A percentile compares a stretch with the other conserved stretches of the same genome.
Evolutionary conservation across 2,113 vertebrate species (phyloP).

Genomic region (Pygathrix nemaeus): DNA sequence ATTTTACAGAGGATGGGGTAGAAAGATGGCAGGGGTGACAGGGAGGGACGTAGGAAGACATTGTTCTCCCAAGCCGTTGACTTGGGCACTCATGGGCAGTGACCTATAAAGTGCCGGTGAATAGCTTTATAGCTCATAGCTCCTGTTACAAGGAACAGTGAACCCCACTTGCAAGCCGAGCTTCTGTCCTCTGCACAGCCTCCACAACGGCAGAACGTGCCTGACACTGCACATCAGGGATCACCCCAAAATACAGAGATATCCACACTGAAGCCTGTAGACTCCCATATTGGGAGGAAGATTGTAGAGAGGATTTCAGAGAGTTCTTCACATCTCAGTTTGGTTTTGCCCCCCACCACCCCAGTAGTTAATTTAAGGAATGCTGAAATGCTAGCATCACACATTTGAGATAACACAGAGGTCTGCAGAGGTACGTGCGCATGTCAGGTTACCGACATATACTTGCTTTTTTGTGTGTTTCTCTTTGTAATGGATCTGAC

Average conservation of each 20-base stretch:
- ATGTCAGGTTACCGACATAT: neutral
- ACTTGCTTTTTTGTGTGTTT: slow-evolving; percentile 27
- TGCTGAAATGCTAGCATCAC: neutral
- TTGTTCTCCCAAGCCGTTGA: neutral
- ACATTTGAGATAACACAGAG: neutral
- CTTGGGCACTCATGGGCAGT: neutral
- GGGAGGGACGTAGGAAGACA: neutral
- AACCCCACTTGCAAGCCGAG: neutral
- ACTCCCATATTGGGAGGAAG: neutral
- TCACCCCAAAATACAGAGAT: neutral
- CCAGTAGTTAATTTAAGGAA: neutral
- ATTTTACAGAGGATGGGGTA: neutral
- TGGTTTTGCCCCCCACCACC: too few species aligned
- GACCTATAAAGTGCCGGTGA: neutral
- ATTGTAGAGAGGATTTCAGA: neutral
- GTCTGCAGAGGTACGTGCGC: neutral
- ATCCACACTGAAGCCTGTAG: neutral
- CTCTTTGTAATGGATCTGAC: neutral
- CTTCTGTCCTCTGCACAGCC: neutral
- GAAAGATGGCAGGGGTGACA: neutral
- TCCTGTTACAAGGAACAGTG: neutral
- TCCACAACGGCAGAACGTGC: neutral
- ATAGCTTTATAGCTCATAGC: too few species aligned
- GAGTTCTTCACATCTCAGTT: neutral
- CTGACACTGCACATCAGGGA: neutral